phyloP scores from a whole-genome alignment of 2,888 invertebrate genomes.

The Camponotus fellah region DNA sequence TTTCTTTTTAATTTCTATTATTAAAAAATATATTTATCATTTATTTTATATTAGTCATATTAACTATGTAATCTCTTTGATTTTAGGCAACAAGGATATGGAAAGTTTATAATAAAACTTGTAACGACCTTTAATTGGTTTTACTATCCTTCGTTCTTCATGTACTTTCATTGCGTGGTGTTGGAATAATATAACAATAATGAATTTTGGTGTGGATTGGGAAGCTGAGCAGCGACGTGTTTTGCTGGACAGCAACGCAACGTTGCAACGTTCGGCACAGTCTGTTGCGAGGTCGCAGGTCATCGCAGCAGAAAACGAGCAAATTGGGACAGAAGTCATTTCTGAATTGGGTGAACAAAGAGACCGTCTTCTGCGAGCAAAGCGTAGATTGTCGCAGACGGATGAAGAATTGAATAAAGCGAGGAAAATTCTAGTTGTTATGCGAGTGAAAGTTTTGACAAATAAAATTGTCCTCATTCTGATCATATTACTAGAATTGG shows the following conservation, averaged over 20 bases:
- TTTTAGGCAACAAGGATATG: slow-evolving; percentile 72
- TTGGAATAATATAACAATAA: slow-evolving; percentile 65
- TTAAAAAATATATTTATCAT: not conserved
- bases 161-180: not conserved
- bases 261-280: slow-evolving; percentile 88
- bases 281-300: slow-evolving; percentile 91
- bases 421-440: slow-evolving; percentile 89
- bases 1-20: slow-evolving; percentile 11
- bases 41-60: not conserved
- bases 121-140: not conserved
- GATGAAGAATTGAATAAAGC: slow-evolving; percentile 90
- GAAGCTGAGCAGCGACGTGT: slow-evolving; percentile 88
- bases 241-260: slow-evolving; percentile 87
- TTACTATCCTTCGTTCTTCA: not conserved
- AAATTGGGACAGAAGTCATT: slow-evolving; percentile 92
- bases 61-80: slow-evolving; percentile 38
- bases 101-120: slow-evolving; percentile 65
- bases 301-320: slow-evolving; percentile 93
- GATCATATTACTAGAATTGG: slow-evolving; percentile 91
- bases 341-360: slow-evolving; percentile 92
- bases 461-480: slow-evolving; percentile 92
- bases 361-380: slow-evolving; percentile 90
- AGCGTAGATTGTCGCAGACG: slow-evolving; percentile 90
- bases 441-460: slow-evolving; percentile 91
- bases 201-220: slow-evolving; percentile 85